A percentile compares a stretch with the other conserved stretches of the same genome.
Conservation (phyloP, 1,140 invertebrate genomes). For the Nomia melanderi region DNA sequence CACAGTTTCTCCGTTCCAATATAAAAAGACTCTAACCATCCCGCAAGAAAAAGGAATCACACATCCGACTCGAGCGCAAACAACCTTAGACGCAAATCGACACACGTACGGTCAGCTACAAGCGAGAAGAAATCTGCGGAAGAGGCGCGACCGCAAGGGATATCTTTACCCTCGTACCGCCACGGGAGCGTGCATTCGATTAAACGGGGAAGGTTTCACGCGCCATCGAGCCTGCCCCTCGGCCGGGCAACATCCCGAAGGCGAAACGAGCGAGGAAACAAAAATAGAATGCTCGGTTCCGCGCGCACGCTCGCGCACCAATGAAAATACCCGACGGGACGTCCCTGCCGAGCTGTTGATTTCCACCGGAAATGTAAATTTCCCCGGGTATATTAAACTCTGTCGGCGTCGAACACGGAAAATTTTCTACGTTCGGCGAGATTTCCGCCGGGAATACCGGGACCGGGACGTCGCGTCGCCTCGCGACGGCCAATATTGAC, state of each 20-base stretch:
- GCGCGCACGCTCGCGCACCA: too few species aligned
- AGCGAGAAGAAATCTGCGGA: background rate
- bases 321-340: background rate
- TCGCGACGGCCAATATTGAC: slow-evolving; percentile 39
- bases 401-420: background rate
- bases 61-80: too few species aligned
- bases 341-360: slow-evolving; percentile 5
- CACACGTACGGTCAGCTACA: too few species aligned
- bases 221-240: background rate
- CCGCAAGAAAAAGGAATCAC: too few species aligned
- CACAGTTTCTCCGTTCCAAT: too few species aligned
- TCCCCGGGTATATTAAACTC: background rate
- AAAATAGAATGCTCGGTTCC: background rate
- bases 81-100: too few species aligned
- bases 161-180: background rate
- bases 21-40: too few species aligned
- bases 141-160: background rate
- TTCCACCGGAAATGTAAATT: slow-evolving; percentile 4
- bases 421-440: background rate
- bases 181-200: background rate
- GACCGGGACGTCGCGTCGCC: too few species aligned
- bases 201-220: slow-evolving; percentile 1
- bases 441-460: background rate
- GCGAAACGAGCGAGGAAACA: background rate
- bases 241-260: background rate